phyloP scores from a whole-genome alignment of 2,797 vertebrate genomes.

The Leptodactylus fallax region DNA sequence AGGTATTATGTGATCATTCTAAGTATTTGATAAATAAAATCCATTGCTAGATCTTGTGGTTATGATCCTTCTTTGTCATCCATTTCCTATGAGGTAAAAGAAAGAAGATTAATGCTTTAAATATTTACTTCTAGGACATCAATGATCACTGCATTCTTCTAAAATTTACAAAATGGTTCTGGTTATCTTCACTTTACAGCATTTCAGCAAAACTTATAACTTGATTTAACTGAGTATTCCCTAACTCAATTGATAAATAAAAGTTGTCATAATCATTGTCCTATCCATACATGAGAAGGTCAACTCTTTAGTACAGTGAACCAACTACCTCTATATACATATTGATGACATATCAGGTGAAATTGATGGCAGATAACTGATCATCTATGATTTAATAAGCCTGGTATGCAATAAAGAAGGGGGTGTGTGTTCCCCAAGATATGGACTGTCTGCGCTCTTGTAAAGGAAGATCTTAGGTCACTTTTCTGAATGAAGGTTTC shows the following conservation, averaged over 20 bases:
- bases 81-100: neutral
- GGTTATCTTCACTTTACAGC: constrained; percentile 41
- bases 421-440: too few species aligned
- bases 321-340: too few species aligned
- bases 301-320: too few species aligned
- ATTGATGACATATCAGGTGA: too few species aligned
- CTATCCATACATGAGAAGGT: too few species aligned
- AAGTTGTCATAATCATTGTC: too few species aligned
- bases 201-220: neutral
- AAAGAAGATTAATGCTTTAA: constrained; percentile 38
- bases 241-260: neutral
- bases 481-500: too few species aligned
- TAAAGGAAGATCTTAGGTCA: too few species aligned
- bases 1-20: constrained; percentile 20
- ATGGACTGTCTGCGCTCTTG: too few species aligned
- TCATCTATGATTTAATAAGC: too few species aligned
- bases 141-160: constrained; percentile 47
- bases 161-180: constrained; percentile 45
- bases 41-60: constrained; percentile 13
- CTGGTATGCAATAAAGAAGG: too few species aligned
- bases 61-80: neutral
- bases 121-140: constrained; percentile 53
- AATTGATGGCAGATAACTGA: too few species aligned
- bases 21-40: constrained; percentile 7
- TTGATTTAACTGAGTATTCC: neutral